Conservation (phyloP, 1,140 invertebrate species). For the Aphaenogaster ashmeadi region DNA sequence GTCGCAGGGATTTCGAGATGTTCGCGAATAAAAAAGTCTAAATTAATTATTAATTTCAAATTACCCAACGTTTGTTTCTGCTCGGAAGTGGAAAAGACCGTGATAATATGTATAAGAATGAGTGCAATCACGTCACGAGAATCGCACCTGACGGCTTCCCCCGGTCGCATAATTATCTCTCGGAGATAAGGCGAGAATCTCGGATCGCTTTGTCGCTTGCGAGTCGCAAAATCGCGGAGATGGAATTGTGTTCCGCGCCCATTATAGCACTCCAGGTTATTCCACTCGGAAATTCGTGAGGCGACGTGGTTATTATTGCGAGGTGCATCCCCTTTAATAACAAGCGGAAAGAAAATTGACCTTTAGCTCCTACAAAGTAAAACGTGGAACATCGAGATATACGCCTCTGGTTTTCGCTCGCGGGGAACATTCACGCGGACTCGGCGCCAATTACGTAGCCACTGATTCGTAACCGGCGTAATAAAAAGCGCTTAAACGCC, state of each 20-base stretch:
- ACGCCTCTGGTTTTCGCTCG: constrained; percentile 7
- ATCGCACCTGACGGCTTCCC: not conserved
- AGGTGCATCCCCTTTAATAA: not conserved
- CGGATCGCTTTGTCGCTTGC: constrained; percentile 18
- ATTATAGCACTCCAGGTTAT: not conserved
- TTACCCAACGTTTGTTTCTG: not conserved
- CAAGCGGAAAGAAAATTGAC: not conserved
- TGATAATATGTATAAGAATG: not conserved
- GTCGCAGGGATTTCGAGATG: not conserved
- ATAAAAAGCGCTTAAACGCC: constrained; percentile 66
- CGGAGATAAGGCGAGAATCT: constrained; percentile 19
- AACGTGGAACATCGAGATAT: constrained; percentile 1
- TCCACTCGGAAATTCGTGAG: constrained; percentile 4
- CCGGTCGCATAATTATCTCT: constrained; percentile 15
- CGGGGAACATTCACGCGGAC: constrained; percentile 4
- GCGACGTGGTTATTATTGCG: constrained; percentile 41
- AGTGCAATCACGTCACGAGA: constrained; percentile 8
- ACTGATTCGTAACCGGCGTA: constrained; percentile 38
- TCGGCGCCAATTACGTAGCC: constrained; percentile 42
- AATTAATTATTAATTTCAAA: constrained; percentile 16
- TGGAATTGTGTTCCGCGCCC: constrained; percentile 21
- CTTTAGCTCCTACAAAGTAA: constrained; percentile 6
- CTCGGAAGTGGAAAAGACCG: not conserved
- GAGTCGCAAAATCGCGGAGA: constrained; percentile 9
- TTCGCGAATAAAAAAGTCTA: not conserved